Base-by-base conservation (phyloP, 2,888 invertebrate genomes). In the Silvanus unidentatus region DNA sequence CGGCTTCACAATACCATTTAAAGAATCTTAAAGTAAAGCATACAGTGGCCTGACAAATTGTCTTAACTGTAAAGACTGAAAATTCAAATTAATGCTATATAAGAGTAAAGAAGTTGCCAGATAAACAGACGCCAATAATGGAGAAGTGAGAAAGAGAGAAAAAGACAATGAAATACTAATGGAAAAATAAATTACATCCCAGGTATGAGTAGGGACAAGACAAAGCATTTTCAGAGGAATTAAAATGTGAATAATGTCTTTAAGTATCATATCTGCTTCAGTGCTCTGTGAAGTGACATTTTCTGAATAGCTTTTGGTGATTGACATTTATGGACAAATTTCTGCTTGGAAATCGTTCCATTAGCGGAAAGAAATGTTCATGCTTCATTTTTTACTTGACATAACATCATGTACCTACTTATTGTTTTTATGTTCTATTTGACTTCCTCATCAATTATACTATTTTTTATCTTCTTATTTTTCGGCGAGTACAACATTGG, bases 171-270 rank as follows among this genome's bases (percentile, higher is more conserved):
- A 49, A 50, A 57, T 51, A 55, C 53, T 57, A 57, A 57, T 57
- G 54, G 54, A 57, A 54, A 54, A 57, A 57, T 55, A 55, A 55
- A 57, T 57, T 53, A 53, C 47, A 44, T 35, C 45, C 52, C 50
- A 43, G 49, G 46, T 45, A 42, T 30, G 40, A 47, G 42, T 37
- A 41, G 10, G 11, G 32, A 32, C 32, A 32, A 46, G 52, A 54
- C 49, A 52, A 47, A 48, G 45, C 44, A 45, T 52, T 47, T 47
- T 43, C 32, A 5, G 10, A 40, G 39, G 52, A 44, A 53, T 53
- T 52, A 50, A 45, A 48, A 48, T 44, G 44, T 44, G 48, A 49
- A 51, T 48, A 49, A 47, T 47, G 44, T 16, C 37, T 37, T 37
- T 16, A 9, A 13, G 37, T 15, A 16, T 37, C 37, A 37, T 15